A percentile compares a stretch with the other conserved stretches of the same genome.
phyloP scores from a whole-genome alignment of 2,888 invertebrate species.

The Yponomeuta plumbellus region DNA sequence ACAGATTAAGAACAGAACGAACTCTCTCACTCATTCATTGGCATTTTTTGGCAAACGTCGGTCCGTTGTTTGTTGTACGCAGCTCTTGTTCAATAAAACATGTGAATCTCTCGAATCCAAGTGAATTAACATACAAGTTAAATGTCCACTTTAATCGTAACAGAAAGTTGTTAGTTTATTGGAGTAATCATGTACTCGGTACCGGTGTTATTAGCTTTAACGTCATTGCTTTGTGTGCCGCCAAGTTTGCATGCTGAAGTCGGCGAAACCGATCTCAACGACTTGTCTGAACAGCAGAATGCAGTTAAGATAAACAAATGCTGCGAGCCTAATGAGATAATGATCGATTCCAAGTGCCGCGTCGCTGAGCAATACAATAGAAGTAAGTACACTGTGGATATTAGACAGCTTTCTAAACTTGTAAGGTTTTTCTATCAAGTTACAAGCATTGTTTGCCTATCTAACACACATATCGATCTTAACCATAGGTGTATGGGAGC shows the following conservation, averaged over 20 bases:
- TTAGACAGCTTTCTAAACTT: not conserved
- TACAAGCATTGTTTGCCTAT: not conserved
- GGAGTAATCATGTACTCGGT: not conserved
- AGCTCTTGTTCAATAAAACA: not conserved
- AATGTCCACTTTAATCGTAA: not conserved
- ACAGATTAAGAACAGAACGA: not conserved
- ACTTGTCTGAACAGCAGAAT: slow-evolving; percentile 62
- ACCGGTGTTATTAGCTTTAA: slow-evolving; percentile 4
- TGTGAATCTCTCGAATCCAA: not conserved
- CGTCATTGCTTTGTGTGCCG: not conserved
- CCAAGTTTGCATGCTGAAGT: not conserved
- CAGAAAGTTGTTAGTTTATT: not conserved
- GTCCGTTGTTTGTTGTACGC: not conserved
- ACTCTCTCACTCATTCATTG: not conserved
- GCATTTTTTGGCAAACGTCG: not conserved
- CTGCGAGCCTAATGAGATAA: slow-evolving; percentile 83
- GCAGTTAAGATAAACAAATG: slow-evolving; percentile 85
- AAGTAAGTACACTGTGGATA: slow-evolving; percentile 48
- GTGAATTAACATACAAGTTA: not conserved
- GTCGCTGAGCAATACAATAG: slow-evolving; percentile 77
- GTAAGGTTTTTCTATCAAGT: not conserved
- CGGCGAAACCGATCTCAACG: slow-evolving; percentile 64
- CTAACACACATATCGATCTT: not conserved
- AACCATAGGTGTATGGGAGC: slow-evolving; percentile 69
- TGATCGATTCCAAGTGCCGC: slow-evolving; percentile 81